Evolutionary conservation across 2,888 invertebrate species (phyloP).

Genomic region (Xylocampa areola): DNA sequence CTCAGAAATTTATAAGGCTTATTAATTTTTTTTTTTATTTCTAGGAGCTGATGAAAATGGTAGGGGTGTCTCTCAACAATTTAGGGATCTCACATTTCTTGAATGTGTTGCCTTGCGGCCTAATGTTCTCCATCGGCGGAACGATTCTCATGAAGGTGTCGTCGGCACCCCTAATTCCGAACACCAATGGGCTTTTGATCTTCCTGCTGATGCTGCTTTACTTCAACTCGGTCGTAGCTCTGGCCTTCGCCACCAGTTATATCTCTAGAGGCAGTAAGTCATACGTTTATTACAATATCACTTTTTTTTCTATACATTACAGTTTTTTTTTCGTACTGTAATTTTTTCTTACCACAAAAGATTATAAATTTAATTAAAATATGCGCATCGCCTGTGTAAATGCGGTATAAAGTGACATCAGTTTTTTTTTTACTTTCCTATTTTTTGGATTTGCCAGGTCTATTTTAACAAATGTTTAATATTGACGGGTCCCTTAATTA

Average conservation of each 20-base stretch:
- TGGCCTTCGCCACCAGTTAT: conserved; percentile 49
- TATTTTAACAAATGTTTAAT: no score
- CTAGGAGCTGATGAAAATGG: conserved; percentile 94
- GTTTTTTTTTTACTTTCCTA: no score
- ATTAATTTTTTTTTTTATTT: no score
- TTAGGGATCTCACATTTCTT: conserved; percentile 92
- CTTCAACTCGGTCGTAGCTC: conserved; percentile 35
- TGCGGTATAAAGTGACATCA: no score
- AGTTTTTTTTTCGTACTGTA: no score
- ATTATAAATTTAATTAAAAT: no score
- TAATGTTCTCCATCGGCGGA: conserved; percentile 43
- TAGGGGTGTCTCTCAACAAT: conserved; percentile 91
- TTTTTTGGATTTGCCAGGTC: no score
- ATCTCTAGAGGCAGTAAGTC: conserved; percentile 40
- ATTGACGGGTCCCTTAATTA: no score
- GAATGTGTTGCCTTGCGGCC: conserved; percentile 88
- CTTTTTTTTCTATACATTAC: not conserved
- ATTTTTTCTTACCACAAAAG: no score
- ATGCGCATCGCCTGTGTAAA: no score
- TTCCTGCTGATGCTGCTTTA: conserved; percentile 64
- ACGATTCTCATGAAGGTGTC: conserved; percentile 28
- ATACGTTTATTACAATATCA: not conserved
- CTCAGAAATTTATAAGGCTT: no score
- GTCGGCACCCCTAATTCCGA: conserved; percentile 23
- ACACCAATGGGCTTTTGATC: conserved; percentile 27